Evolutionary conservation across 2,888 invertebrate genomes (phyloP).

Genomic region (Rotaria sp.): DNA sequence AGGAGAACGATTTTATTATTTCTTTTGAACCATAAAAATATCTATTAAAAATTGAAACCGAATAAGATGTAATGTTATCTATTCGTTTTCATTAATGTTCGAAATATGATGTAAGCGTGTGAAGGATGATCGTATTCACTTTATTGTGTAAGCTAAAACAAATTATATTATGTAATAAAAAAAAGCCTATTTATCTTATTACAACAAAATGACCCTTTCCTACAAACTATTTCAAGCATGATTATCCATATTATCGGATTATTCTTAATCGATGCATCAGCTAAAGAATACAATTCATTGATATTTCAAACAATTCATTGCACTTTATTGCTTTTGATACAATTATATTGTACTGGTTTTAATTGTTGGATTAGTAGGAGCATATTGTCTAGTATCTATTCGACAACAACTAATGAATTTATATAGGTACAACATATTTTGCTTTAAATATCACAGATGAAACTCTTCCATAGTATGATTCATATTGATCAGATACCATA

Average conservation of each 20-base stretch:
- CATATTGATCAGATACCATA: background rate
- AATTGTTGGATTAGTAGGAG: background rate
- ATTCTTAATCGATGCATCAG: background rate
- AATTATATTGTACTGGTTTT: too few relatives aligned
- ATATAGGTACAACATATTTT: background rate
- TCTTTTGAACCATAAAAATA: too few relatives aligned
- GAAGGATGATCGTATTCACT: too few relatives aligned
- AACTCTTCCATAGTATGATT: background rate
- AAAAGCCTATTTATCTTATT: background rate
- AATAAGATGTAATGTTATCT: too few relatives aligned
- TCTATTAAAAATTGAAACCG: too few relatives aligned
- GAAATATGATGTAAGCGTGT: too few relatives aligned
- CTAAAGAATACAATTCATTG: background rate
- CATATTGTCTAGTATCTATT: background rate
- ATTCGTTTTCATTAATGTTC: too few relatives aligned
- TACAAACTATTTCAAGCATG: background rate
- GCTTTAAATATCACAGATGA: background rate
- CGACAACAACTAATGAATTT: background rate
- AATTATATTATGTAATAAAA: too few relatives aligned
- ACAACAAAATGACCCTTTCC: background rate
- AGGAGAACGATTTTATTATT: too few relatives aligned
- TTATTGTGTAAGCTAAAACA: too few relatives aligned
- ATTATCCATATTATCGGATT: background rate
- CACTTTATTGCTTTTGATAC: background rate
- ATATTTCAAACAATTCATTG: too few relatives aligned